A percentile compares a stretch with the other conserved stretches of the same genome.
These are phyloP conservation scores for Protonibea diacanthus DNA, from an alignment of 2,797 vertebrate genomes.

Conservation along the genomic window DNA sequence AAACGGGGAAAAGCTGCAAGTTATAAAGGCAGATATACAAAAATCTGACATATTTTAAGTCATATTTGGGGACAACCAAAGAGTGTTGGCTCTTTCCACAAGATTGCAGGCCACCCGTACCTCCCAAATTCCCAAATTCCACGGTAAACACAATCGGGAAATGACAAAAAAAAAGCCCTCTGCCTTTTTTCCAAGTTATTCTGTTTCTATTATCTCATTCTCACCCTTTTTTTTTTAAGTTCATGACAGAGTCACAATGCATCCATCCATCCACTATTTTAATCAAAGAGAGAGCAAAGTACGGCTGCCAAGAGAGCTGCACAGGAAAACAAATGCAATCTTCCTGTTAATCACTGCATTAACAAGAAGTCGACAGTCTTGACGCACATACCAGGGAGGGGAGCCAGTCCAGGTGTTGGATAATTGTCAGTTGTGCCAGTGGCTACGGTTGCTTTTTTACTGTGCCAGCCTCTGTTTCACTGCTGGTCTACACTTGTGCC, in stretches of 20 bases:
- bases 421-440: constrained; percentile 73
- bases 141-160: constrained; percentile 37
- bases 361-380: constrained; percentile 73
- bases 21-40: background rate
- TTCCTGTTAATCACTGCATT: constrained; percentile 81
- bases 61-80: constrained; percentile 32
- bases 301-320: constrained; percentile 70
- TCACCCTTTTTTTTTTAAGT: constrained; percentile 61
- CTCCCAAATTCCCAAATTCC: constrained; percentile 36
- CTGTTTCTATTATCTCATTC: constrained; percentile 36
- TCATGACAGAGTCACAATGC: constrained; percentile 58
- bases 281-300: constrained; percentile 79
- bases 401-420: constrained; percentile 76
- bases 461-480: constrained; percentile 65
- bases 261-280: constrained; percentile 70
- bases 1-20: constrained; percentile 5
- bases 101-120: constrained; percentile 16
- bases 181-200: constrained; percentile 37
- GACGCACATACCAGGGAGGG: constrained; percentile 66
- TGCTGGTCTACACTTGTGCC: constrained; percentile 67
- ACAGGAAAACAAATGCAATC: constrained; percentile 73
- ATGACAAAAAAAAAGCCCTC: constrained; percentile 42
- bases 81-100: constrained; percentile 29
- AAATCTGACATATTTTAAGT: constrained; percentile 12
- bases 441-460: constrained; percentile 60